Percentiles rank a stretch among this genome's conserved stretches.
These are phyloP conservation scores for Microcaecilia unicolor DNA, from an alignment of 2,797 vertebrate genomes.

Conservation along the genomic window DNA sequence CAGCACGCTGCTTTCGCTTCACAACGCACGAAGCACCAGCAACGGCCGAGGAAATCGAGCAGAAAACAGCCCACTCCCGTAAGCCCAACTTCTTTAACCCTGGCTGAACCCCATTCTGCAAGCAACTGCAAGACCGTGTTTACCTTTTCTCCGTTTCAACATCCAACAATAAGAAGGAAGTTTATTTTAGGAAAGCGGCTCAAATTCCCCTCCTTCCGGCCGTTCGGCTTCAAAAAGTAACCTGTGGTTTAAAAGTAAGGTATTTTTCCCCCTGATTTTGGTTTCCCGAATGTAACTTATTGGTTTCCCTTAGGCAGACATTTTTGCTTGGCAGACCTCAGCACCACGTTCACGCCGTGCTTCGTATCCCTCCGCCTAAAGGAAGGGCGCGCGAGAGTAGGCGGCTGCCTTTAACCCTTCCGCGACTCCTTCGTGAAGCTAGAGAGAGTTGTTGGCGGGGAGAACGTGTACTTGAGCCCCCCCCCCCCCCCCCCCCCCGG, in stretches of 20 bases:
- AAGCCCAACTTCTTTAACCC: not conserved
- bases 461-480: too few species aligned
- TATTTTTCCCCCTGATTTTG: slow-evolving; percentile 1
- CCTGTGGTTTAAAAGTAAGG: too few species aligned
- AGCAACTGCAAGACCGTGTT: slow-evolving; percentile 33
- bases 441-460: slow-evolving; percentile 16
- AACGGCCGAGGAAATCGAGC: too few species aligned
- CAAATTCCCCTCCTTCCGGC: slow-evolving; percentile 10
- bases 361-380: slow-evolving; percentile 76
- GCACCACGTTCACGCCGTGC: slow-evolving; percentile 68
- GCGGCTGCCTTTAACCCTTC: slow-evolving; percentile 42
- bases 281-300: slow-evolving; percentile 80
- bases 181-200: slow-evolving; percentile 26
- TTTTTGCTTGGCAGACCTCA: slow-evolving; percentile 76
- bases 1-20: too few species aligned
- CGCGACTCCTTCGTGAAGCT: slow-evolving; percentile 1
- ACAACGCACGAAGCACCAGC: too few species aligned
- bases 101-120: not conserved
- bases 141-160: slow-evolving; percentile 69
- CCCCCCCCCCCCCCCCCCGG: too few species aligned
- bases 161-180: slow-evolving; percentile 73
- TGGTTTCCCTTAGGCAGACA: slow-evolving; percentile 96
- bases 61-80: too few species aligned
- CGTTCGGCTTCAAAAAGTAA: slow-evolving; percentile 16
- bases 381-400: slow-evolving; percentile 33